Percentiles rank a stretch among this genome's conserved stretches.
phyloP scores from a whole-genome alignment of 2,888 invertebrate genomes.

The Lepidochrysops patricia region DNA sequence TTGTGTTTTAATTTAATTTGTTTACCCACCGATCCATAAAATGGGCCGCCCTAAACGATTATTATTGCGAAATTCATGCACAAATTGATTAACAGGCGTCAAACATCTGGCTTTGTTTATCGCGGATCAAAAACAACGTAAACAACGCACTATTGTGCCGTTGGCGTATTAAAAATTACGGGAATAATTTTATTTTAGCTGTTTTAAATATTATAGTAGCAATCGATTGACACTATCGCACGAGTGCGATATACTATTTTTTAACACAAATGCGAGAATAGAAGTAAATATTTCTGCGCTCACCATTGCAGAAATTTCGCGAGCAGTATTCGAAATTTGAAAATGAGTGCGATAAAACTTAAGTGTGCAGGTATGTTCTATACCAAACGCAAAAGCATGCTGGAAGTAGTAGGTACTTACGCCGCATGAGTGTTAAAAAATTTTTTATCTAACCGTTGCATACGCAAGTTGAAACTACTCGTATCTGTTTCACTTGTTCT shows the following conservation, averaged over 20 bases:
- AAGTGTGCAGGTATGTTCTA: too few relatives aligned
- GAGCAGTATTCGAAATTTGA: too few relatives aligned
- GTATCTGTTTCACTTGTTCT: constrained; percentile 10
- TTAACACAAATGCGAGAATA: too few relatives aligned
- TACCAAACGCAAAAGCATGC: too few relatives aligned
- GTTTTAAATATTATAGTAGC: too few relatives aligned
- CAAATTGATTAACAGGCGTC: constrained; percentile 2
- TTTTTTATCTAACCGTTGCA: not conserved
- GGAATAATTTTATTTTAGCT: not conserved
- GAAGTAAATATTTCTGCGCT: too few relatives aligned
- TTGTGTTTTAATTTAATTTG: constrained; percentile 9
- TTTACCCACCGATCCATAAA: not conserved
- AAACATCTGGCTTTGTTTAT: constrained; percentile 9
- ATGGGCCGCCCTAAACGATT: constrained; percentile 3
- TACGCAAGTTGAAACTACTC: not conserved
- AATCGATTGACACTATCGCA: too few relatives aligned
- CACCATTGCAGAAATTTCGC: too few relatives aligned
- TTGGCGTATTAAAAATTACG: not conserved
- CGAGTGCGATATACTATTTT: too few relatives aligned
- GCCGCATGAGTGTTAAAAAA: too few relatives aligned
- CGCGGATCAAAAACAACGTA: constrained; percentile 1
- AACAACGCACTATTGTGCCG: not conserved
- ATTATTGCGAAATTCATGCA: constrained; percentile 8
- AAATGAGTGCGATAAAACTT: too few relatives aligned
- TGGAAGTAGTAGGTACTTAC: too few relatives aligned